Percentiles rank a stretch among this genome's conserved stretches.
phyloP scores from a whole-genome alignment of 2,113 vertebrate genomes.

The Vulpes lagopus region DNA sequence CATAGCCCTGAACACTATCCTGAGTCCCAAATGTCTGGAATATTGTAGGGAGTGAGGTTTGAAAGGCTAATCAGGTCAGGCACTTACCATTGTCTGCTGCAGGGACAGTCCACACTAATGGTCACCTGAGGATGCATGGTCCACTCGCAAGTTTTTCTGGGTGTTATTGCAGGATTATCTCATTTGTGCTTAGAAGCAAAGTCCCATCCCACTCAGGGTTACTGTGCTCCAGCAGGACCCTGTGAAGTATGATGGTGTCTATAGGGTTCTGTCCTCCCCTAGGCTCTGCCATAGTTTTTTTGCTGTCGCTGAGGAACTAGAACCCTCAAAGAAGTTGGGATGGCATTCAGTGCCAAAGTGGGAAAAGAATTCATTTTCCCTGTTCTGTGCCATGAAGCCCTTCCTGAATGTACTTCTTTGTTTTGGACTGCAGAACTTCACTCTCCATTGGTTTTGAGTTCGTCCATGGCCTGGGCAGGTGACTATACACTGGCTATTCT shows the following conservation, averaged over 20 bases:
- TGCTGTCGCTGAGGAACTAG: background rate
- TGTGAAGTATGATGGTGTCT: rapidly evolving
- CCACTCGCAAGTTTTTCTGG: background rate
- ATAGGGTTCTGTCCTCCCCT: background rate
- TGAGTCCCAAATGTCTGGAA: background rate
- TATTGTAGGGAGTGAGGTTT: background rate
- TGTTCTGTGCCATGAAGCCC: background rate
- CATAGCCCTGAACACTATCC: background rate
- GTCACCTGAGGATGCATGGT: background rate
- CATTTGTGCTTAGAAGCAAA: background rate
- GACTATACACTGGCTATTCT: background rate
- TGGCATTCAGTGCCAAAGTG: background rate
- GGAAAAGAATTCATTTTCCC: background rate
- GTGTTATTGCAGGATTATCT: background rate
- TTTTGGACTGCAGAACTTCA: background rate
- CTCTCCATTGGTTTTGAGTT: background rate
- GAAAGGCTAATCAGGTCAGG: background rate
- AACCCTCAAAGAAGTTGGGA: background rate
- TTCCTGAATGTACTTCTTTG: background rate
- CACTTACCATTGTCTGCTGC: background rate
- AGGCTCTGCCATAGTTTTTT: background rate
- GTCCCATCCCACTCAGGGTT: background rate
- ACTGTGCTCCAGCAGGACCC: background rate
- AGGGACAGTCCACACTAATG: background rate
- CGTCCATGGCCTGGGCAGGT: background rate